A percentile compares a stretch with the other conserved stretches of the same genome.
Conservation (phyloP, 2,888 invertebrate species). For the Druceiella hillmani region DNA sequence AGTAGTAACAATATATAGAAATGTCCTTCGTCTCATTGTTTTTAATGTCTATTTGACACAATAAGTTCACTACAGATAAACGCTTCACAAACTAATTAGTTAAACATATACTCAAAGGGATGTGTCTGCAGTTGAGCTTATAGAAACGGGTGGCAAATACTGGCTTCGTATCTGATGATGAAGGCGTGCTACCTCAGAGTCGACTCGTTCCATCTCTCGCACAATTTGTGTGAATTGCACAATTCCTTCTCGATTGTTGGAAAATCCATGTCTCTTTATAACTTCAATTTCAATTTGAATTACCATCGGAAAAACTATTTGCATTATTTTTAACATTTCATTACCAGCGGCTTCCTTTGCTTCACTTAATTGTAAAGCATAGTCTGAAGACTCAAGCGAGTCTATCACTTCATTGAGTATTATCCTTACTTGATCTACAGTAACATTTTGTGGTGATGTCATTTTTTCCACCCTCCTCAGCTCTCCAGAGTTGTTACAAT, state of each 20-base stretch:
- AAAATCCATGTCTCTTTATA: constrained; percentile 81
- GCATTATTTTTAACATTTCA: constrained; percentile 93
- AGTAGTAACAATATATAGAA: constrained; percentile 32
- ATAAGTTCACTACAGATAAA: constrained; percentile 12
- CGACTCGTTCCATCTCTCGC: constrained; percentile 74
- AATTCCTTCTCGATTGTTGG: constrained; percentile 80
- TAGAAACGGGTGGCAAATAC: constrained; percentile 79
- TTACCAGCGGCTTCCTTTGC: constrained; percentile 86
- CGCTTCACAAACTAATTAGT: constrained; percentile 2
- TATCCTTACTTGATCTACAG: constrained; percentile 41
- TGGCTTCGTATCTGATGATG: constrained; percentile 76
- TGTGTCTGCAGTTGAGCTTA: constrained; percentile 55
- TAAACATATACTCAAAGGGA: constrained; percentile 32
- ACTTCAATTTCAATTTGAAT: constrained; percentile 89
- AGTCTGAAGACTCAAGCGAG: constrained; percentile 57
- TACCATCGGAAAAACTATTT: constrained; percentile 84
- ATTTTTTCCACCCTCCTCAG: too few species aligned
- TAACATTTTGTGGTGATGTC: constrained; percentile 41
- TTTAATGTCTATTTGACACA: constrained; percentile 21
- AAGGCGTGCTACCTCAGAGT: constrained; percentile 75
- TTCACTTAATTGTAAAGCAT: constrained; percentile 71
- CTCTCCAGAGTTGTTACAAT: too few species aligned
- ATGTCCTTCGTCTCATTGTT: constrained; percentile 38
- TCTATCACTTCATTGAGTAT: constrained; percentile 41
- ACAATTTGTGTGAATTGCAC: constrained; percentile 84